Base-by-base conservation (phyloP, 1,140 invertebrate genomes). In the Drosophila orena region DNA sequence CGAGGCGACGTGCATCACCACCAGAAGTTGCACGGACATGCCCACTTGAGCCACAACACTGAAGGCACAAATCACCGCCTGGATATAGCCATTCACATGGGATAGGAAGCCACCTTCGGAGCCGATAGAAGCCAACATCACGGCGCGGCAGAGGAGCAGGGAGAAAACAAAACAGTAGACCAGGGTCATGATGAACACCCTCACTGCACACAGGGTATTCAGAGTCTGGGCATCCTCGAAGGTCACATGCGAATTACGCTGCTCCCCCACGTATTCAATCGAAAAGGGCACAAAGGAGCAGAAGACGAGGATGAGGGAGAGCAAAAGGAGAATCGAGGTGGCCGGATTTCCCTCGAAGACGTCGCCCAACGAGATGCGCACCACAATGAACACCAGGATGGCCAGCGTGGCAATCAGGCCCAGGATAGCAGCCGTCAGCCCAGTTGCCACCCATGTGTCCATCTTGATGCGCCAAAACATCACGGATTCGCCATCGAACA, bases 41-140 rank as follows among this genome's bases (percentile, higher is more conserved):
- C 93, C 93, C 35, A 93, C 78, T 88, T 94, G 94, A 0, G 95
- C 94, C 6, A 92, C 91, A 14, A 93, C 92, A 50, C 95, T 94
- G 68, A 95, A 94, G 7, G 94, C 88, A 27, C 93, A 92, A 11
- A 94, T 90, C 12, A 94, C 92, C 1, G 93, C 92, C 73, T 95
- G 94, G 12, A 95, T 93, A 2, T 94, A 89, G 20, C 94, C 94
- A 44, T 94, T 94, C 4, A 95, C 93, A 61, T 95, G 94, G 2
- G 94, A 94, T 44, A 94, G 93, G 46, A 95, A 94, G 4, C 94
- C 94, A 0, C 93, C 93, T 69, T 94, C 94, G 27, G 93, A 93
- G 20, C 93, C 94, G 22, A 94, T 94, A 0, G 94, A 94, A 15
- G 94, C 93, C 12, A 95, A 81, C 55, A 95, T 93, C 53, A 95